Percentiles rank a stretch among this genome's conserved stretches.
phyloP scores from a whole-genome alignment of 2,797 vertebrate species.

The Clamator glandarius region DNA sequence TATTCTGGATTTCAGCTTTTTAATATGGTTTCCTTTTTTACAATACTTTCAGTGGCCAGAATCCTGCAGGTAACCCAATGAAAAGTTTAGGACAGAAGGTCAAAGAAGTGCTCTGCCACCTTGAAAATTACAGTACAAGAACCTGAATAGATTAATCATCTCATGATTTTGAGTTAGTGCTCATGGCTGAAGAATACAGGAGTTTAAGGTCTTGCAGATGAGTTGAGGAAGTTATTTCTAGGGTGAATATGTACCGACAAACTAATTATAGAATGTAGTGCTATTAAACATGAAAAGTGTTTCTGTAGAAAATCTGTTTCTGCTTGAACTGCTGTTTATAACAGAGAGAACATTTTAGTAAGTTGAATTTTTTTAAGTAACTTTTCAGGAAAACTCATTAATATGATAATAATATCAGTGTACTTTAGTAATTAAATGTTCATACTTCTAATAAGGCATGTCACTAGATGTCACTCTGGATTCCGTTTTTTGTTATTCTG shows the following conservation, averaged over 20 bases:
- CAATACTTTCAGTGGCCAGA: neutral
- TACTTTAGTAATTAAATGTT: conserved; percentile 43
- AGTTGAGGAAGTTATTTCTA: neutral
- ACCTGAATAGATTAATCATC: neutral
- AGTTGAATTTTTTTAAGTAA: neutral
- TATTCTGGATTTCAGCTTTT: conserved; percentile 38
- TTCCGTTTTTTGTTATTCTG: conserved; percentile 71
- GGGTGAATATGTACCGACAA: neutral
- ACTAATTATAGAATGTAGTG: neutral
- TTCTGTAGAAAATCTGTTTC: neutral
- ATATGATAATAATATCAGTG: neutral
- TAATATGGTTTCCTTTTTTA: conserved; percentile 40
- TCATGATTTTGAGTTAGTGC: neutral
- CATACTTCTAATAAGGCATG: conserved; percentile 66
- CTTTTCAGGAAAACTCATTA: conserved; percentile 13
- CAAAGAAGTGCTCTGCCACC: neutral
- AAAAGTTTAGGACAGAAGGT: conserved; percentile 31
- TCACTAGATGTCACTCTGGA: conserved; percentile 81
- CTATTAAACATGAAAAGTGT: neutral
- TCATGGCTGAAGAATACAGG: neutral
- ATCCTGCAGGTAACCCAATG: neutral
- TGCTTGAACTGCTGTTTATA: neutral
- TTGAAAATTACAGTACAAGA: neutral
- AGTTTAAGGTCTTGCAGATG: neutral
- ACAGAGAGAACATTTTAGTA: neutral